Percentiles rank a stretch among this genome's conserved stretches.
phyloP scores from a whole-genome alignment of 2,888 invertebrate genomes.

The Eumacrocentrus americanus region DNA sequence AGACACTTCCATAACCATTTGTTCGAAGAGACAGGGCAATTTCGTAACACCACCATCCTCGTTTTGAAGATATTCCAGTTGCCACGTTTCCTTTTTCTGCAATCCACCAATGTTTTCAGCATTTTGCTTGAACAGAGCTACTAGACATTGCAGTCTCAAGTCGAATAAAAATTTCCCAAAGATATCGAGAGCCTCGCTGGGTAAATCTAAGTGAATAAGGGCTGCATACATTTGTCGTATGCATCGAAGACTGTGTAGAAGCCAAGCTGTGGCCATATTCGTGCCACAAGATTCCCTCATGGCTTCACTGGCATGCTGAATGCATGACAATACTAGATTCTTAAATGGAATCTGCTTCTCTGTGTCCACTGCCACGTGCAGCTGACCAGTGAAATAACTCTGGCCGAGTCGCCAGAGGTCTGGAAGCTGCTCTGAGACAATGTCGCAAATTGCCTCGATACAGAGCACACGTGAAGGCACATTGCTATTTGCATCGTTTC shows the following conservation, averaged over 20 bases:
- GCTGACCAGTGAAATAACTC: constrained; percentile 89
- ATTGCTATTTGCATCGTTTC: constrained; percentile 54
- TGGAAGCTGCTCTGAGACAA: constrained; percentile 79
- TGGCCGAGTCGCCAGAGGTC: constrained; percentile 96
- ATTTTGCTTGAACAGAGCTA: constrained; percentile 83
- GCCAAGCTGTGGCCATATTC: constrained; percentile 67
- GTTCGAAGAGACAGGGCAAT: constrained; percentile 76
- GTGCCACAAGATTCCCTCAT: constrained; percentile 56
- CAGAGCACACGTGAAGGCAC: constrained; percentile 76
- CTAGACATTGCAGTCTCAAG: constrained; percentile 84
- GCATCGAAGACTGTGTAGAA: constrained; percentile 80
- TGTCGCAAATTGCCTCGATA: constrained; percentile 79
- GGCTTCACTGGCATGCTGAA: constrained; percentile 65
- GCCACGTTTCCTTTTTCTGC: constrained; percentile 82
- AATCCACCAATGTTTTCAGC: constrained; percentile 77
- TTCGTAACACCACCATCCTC: constrained; percentile 86
- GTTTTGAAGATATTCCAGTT: constrained; percentile 76
- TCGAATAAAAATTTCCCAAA: constrained; percentile 86
- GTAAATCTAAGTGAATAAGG: constrained; percentile 83
- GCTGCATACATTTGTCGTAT: constrained; percentile 82
- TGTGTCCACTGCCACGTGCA: constrained; percentile 75
- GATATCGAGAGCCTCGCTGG: constrained; percentile 84
- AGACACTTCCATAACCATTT: constrained; percentile 75
- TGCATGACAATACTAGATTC: constrained; percentile 58
- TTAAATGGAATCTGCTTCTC: constrained; percentile 80